Evolutionary conservation across 2,113 vertebrate species (phyloP).

Genomic region (Pycnonotus jocosus): DNA sequence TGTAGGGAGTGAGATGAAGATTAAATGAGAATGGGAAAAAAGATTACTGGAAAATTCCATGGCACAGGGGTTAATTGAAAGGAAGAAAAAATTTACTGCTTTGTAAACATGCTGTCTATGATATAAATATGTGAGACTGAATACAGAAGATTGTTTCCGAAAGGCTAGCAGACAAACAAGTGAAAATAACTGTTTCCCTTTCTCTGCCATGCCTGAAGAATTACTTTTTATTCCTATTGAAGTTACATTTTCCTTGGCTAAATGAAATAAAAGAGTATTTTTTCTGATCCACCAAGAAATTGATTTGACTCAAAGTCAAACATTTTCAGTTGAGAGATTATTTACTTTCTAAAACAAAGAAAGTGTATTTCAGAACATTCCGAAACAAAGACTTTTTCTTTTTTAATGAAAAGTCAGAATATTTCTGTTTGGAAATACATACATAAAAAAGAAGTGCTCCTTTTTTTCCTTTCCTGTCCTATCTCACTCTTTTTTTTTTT

Average conservation of each 20-base stretch:
- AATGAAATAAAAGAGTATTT: not conserved
- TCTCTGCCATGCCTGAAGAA: not conserved
- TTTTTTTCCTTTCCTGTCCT: not conserved
- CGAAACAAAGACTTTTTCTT: not conserved
- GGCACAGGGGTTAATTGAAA: not conserved
- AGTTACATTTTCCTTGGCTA: not conserved
- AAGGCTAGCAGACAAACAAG: not conserved
- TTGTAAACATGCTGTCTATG: not conserved
- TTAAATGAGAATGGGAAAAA: not conserved
- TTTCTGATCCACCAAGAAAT: not conserved
- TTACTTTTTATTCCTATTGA: not conserved
- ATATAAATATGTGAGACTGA: not conserved
- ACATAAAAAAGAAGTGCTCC: accelerated
- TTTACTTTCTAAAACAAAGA: not conserved
- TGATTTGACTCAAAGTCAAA: not conserved
- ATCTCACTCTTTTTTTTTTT: accelerated
- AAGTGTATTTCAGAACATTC: not conserved
- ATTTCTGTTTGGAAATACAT: not conserved
- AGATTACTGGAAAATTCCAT: not conserved
- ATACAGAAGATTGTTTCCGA: not conserved
- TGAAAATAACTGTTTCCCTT: not conserved
- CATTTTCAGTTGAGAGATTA: not conserved
- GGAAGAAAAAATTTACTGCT: not conserved
- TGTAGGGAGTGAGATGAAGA: not conserved
- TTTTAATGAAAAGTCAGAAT: not conserved